Evolutionary conservation across 2,888 invertebrate species (phyloP).

Genomic region (Hydriomena furcata): DNA sequence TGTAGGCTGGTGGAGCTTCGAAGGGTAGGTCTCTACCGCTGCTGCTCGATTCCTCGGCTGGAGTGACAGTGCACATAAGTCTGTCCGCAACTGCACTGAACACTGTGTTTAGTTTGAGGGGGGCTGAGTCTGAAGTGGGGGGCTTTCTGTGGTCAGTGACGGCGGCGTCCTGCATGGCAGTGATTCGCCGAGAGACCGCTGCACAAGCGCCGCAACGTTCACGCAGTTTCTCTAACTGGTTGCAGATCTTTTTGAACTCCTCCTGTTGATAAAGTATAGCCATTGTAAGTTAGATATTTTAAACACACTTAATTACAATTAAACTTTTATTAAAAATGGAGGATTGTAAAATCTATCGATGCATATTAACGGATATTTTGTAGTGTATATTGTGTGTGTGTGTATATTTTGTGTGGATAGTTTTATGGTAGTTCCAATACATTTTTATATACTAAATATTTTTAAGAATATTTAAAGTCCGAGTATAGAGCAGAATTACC

Average conservation of each 20-base stretch:
- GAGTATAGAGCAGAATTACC: no score
- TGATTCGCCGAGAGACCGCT: constrained; percentile 88
- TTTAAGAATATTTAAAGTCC: no score
- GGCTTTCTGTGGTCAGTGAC: constrained; percentile 78
- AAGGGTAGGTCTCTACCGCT: constrained; percentile 76
- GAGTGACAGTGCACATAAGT: constrained; percentile 78
- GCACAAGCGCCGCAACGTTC: constrained; percentile 90
- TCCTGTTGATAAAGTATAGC: constrained; percentile 77
- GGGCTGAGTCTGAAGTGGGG: constrained; percentile 75
- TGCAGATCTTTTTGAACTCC: constrained; percentile 91
- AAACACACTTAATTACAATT: no score
- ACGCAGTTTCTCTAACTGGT: constrained; percentile 90
- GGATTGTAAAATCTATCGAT: no score
- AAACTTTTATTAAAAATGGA: no score
- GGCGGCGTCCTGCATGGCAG: constrained; percentile 92
- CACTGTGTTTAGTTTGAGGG: constrained; percentile 77
- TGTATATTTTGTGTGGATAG: no score
- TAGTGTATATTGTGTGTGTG: no score
- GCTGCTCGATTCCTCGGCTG: constrained; percentile 77
- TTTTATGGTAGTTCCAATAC: no score
- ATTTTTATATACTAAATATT: no score
- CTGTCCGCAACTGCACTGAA: constrained; percentile 80
- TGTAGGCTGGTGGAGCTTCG: constrained; percentile 74
- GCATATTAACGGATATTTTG: no score
- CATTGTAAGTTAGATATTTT: no score